A percentile compares a stretch with the other conserved stretches of the same genome.
Conservation (phyloP, 2,888 invertebrate genomes). For the Lasioglossum lativentre region DNA sequence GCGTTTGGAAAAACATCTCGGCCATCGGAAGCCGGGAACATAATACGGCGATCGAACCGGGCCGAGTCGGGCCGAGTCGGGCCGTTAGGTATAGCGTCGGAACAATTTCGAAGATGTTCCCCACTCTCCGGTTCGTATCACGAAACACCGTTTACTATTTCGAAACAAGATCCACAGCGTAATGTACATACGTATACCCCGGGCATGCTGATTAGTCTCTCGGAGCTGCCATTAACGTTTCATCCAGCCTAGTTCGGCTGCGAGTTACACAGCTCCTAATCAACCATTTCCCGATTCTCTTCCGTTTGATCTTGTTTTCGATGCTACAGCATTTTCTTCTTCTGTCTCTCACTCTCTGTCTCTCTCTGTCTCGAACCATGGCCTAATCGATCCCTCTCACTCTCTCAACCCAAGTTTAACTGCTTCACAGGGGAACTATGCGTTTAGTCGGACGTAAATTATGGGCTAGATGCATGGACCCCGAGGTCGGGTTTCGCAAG, state of each 20-base stretch:
- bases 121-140: neutral
- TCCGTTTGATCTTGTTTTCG: neutral
- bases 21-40: neutral
- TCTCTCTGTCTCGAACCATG: neutral
- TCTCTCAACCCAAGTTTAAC: neutral
- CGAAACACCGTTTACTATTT: neutral
- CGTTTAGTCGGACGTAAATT: constrained; percentile 53
- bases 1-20: neutral
- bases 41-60: neutral
- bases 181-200: neutral
- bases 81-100: neutral
- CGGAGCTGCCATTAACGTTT: constrained; percentile 10
- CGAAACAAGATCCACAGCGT: constrained; percentile 13
- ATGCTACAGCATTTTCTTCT: neutral
- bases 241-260: neutral
- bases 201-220: constrained; percentile 5
- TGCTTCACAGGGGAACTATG: constrained; percentile 38
- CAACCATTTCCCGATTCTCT: neutral
- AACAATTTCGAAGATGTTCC: constrained; percentile 13
- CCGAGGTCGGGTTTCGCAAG: constrained; percentile 45
- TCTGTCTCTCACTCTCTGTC: too few species aligned
- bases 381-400: constrained; percentile 9
- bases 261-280: constrained; percentile 9
- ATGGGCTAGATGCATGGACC: constrained; percentile 41
- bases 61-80: neutral